phyloP scores from a whole-genome alignment of 92 coral and sea anemone species.

The Meandrina meandrites region DNA sequence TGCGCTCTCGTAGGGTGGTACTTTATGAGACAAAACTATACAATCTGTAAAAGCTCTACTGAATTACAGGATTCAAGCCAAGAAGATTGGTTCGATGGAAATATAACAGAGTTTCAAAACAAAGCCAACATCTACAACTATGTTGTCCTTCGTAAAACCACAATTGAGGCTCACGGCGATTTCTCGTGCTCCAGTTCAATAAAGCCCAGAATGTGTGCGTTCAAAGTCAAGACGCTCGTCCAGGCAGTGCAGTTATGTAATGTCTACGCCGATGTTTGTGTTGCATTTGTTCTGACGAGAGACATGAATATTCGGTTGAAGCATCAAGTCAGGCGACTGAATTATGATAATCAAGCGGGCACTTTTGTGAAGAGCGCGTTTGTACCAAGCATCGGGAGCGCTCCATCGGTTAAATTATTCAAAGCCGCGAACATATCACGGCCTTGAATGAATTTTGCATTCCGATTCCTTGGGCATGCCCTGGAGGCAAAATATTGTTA shows the following conservation, averaged over 20 bases:
- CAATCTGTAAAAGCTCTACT: background rate
- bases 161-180: constrained; percentile 20
- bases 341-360: constrained; percentile 15
- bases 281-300: constrained; percentile 35
- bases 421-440: background rate
- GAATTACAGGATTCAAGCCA: background rate
- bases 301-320: constrained; percentile 34
- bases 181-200: constrained; percentile 32
- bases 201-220: constrained; percentile 20
- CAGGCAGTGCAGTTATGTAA: constrained; percentile 35
- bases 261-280: constrained; percentile 32
- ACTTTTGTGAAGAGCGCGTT: constrained; percentile 21
- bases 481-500: background rate
- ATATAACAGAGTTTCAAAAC: constrained; percentile 44
- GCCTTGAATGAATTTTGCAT: background rate
- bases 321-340: constrained; percentile 26
- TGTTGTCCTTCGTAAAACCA: constrained; percentile 38
- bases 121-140: constrained; percentile 13
- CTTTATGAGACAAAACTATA: background rate
- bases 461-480: too few relatives aligned
- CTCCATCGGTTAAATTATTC: background rate
- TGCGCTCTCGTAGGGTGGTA: constrained; percentile 20
- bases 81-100: constrained; percentile 45
- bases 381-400: constrained; percentile 17
- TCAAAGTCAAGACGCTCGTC: constrained; percentile 17